Evolutionary conservation across 2,113 vertebrate species (phyloP), one percentile per base, ranked within the genome.

Genomic region (Periophthalmus modestus): DNA sequence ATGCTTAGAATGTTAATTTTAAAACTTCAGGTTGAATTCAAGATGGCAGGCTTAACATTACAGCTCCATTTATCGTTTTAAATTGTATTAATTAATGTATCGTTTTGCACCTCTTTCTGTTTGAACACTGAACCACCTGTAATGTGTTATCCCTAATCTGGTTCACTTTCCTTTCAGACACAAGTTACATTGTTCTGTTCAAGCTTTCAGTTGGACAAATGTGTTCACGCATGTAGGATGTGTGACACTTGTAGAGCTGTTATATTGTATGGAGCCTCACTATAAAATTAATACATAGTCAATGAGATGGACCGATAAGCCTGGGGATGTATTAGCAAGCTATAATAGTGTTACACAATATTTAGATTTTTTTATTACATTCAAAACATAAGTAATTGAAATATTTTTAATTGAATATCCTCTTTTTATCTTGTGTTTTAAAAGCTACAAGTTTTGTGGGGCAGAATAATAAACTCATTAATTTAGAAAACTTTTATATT

Each of bases 201-300:
- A 28, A 14, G 13, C 24, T 28, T 58, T 59, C 23, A 59, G 28
- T 59, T 4, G 57, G 23, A 28, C 24, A 59, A 28, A 15, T 59
- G 12, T 28, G 57, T 59, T 59, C 57, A 15, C 57, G 24, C 57
- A 59, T 59, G 57, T 59, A 59, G 57, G 57, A 59, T 59, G 57
- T 59, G 57, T 15, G 57, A 59, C 57, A 59, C 23, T 58, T 58
- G 55, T 59, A 59, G 57, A 59, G 23, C 23, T 59, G 57, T 59
- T 24, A 23, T 24, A 24, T 59, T 55, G 52, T 55, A 55, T 55
- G 52, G 21, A 28, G n/a, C 57, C 24, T 14, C 57, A 16, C 57
- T 28, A 59, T 59, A 59, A 5, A 59, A 28, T 15, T 12, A 59
- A 59, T 28, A 15, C 11, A 58, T 24, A 15, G 13, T 5, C 23